These are phyloP conservation scores for Tinea pellionella DNA, from an alignment of 2,888 invertebrate genomes.

Conservation along the genomic window DNA sequence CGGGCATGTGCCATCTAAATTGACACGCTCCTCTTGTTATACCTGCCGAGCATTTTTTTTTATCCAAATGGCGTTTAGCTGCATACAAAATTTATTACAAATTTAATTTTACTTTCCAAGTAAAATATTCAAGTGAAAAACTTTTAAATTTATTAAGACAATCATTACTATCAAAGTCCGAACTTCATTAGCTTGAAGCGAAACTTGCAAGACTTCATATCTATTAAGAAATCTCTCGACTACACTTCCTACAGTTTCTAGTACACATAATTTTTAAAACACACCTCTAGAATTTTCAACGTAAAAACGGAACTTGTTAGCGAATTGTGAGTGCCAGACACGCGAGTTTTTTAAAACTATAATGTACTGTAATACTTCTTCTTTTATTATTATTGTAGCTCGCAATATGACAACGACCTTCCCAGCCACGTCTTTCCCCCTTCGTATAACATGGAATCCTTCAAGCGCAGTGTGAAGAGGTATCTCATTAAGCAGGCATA, in stretches of 20 bases:
- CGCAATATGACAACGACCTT: no score
- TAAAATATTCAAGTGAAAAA: background rate
- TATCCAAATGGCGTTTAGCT: no score
- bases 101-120: no score
- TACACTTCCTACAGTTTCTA: background rate
- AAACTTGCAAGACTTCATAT: background rate
- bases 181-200: conserved; percentile 3
- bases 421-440: no score
- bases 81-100: no score
- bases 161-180: background rate
- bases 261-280: background rate
- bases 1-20: no score
- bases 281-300: background rate
- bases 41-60: no score
- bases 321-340: background rate
- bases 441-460: no score
- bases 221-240: conserved; percentile 3
- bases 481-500: no score
- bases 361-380: background rate
- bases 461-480: no score
- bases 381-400: no score
- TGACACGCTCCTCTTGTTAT: no score
- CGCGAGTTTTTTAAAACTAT: background rate
- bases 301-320: conserved; percentile 1
- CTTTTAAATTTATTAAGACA: conserved; percentile 1